Conservation (phyloP, 2,113 vertebrate genomes). For the Origma solitaria region DNA sequence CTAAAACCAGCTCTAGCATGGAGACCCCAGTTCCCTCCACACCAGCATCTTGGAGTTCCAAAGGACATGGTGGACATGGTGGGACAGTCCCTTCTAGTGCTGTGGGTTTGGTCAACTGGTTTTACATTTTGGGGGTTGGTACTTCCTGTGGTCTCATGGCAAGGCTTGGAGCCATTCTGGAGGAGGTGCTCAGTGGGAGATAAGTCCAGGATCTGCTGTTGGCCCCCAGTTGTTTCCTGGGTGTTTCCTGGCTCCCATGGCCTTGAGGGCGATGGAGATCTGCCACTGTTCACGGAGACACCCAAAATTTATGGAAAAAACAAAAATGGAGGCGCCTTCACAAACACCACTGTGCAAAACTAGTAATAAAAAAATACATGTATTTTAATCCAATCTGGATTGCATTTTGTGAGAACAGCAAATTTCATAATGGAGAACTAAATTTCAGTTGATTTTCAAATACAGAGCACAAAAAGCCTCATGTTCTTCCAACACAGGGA, state of each 20-base stretch:
- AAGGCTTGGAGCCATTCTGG: background rate
- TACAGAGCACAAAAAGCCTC: background rate
- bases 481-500: background rate
- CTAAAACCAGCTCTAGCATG: rapidly evolving
- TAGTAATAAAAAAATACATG: background rate
- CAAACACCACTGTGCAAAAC: background rate
- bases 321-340: background rate
- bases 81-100: background rate
- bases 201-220: background rate
- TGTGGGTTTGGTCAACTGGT: background rate
- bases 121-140: background rate
- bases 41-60: background rate
- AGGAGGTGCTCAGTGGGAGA: background rate
- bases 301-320: background rate
- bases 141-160: background rate
- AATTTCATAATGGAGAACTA: background rate
- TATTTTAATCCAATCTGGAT: background rate
- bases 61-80: background rate
- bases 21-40: background rate
- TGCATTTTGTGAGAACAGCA: background rate
- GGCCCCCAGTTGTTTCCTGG: background rate
- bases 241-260: background rate
- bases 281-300: background rate
- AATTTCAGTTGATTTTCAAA: background rate
- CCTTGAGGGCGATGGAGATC: background rate